Evolutionary conservation across 2,888 invertebrate genomes (phyloP), one percentile per base, ranked within the genome.

Genomic region (Eupithecia insigniata): DNA sequence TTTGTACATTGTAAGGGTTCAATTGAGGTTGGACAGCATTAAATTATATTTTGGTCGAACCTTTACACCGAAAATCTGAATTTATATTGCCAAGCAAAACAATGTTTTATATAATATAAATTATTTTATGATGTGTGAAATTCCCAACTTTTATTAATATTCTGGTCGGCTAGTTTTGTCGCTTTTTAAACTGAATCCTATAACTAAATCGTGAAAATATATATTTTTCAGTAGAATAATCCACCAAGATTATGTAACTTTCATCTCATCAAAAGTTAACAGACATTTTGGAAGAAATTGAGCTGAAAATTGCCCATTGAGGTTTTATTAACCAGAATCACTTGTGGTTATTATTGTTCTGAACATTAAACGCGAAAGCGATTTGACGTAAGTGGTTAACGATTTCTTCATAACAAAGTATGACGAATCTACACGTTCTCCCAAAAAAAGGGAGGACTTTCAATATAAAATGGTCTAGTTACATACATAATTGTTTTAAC

Each of bases 301-400:
- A 75, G 75, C 72, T 70, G 74, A 75, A 76, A 76, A 79, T 69
- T 72, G 66, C 73, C 71, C 71, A 76, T 79, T 73, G 74, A 67
- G 70, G 76, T 78, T 78, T 76, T 79, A 78, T 74, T 78, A 74
- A 75, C 73, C 69, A 70, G 77, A 78, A 78, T 76, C 71, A 77
- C 77, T 77, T 75, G 71, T 73, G 60, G 62, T 72, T 74, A 77
- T 77, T 78, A 79, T 74, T 75, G 78, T 73, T 76, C 75, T 64
- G 76, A 75, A 75, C 76, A 73, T 75, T 75, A 64, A 71, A 76
- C 80, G 76, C 64, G 69, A 74, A 76, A 79, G 76, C 79, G 77
- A 76, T 81, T 80, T 76, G 70, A 71, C 69, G 71, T 77, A 71
- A 80, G 74, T 74, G 80, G 76, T 71, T 79, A 77, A 78, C 77